Conservation (phyloP, 2,797 vertebrate genomes). For the Parambassis ranga region DNA sequence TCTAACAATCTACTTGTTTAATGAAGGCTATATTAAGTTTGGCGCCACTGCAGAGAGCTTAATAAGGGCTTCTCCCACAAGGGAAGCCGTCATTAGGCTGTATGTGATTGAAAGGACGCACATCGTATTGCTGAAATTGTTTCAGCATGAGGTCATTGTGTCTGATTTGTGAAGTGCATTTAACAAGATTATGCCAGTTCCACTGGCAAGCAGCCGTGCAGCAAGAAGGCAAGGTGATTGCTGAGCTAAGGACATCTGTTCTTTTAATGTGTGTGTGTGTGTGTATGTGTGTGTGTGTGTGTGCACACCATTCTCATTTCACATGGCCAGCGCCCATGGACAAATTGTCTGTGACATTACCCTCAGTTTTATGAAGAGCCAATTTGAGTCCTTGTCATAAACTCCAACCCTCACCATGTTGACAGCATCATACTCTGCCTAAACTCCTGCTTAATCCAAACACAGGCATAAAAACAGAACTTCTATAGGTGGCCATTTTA, state of each 20-base stretch:
- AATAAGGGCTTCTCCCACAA: conserved; percentile 50
- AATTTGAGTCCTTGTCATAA: no score
- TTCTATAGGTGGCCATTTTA: no score
- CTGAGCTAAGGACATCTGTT: conserved; percentile 17
- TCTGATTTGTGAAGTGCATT: conserved; percentile 60
- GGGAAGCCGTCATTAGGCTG: conserved; percentile 48
- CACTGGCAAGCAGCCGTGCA: conserved; percentile 4
- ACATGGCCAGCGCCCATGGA: no score
- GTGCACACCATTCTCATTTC: no score
- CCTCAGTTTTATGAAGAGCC: no score
- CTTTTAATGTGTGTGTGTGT: neutral
- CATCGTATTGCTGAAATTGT: conserved; percentile 39
- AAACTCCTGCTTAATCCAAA: no score
- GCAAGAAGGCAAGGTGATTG: conserved; percentile 10
- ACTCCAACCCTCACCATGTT: no score
- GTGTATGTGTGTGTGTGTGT: neutral
- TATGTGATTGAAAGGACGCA: conserved; percentile 47
- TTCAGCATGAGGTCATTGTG: conserved; percentile 56
- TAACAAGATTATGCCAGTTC: conserved; percentile 54
- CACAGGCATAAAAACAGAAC: no score
- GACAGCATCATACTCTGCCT: no score
- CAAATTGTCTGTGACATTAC: no score
- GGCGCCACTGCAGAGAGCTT: conserved; percentile 52
- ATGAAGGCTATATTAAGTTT: conserved; percentile 57
- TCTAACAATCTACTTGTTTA: conserved; percentile 51